Evolutionary conservation across 2,797 vertebrate genomes (phyloP), one percentile per base, ranked within the genome.

Genomic region (Malurus splendens): DNA sequence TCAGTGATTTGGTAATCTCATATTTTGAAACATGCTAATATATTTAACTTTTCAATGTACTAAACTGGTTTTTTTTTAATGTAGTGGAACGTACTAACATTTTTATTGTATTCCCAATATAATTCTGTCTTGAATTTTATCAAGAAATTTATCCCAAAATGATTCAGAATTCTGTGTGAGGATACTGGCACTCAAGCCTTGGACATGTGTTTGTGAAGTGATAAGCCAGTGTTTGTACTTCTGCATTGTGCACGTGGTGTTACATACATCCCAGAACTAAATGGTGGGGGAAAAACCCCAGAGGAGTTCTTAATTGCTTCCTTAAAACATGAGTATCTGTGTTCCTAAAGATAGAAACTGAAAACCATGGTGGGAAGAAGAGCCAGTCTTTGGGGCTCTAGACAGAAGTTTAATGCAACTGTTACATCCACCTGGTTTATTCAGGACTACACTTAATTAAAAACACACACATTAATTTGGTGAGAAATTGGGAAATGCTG

Each of bases 221-320:
- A 12, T 56, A 23, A 76, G 18, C 22, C 51, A 22, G 1, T 44
- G 25, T 51, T 65, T 1, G 2, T 44, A 14, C 15, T 74, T 60
- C 2, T 36, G 7, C 1, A 0, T 32, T 24, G 6, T 27, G 38
- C 5, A 2, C 22, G 65, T 12, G 10, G 33, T 32, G 24, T 38
- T 68, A 5, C 2, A 2, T 10, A 7, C 5, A n/a, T 44, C 18
- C n/a, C 38, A 42, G 14, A 17, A 9, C 27, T 59, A 44, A 88
- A 36, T 14, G 18, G 6, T 27, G 23, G 22, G 41, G 3, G 32
- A n/a, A 28, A 38, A 28, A 11, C 16, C 28, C 3, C 14, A 25
- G 42, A 70, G 42, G 12, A 33, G 56, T 73, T 64, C 32, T 36
- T 41, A 28, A 71, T 41, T 64, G 4, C 2, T 5, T 38, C 39